A percentile compares a stretch with the other conserved stretches of the same genome.
phyloP scores from a whole-genome alignment of 1,140 invertebrate genomes.

The Tetramorium alpestre region DNA sequence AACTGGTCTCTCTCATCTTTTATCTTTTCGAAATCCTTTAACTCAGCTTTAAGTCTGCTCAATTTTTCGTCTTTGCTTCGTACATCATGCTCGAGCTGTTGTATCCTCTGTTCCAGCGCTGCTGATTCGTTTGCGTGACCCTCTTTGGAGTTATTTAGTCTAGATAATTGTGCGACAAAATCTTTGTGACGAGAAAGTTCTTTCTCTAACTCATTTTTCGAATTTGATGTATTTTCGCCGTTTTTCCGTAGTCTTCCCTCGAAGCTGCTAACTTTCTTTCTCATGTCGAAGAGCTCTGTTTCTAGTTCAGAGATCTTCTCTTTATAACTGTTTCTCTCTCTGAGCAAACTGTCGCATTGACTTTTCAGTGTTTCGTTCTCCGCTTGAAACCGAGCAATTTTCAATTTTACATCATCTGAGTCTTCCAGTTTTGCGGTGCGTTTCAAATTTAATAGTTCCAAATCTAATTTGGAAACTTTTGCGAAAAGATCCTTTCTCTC shows the following conservation, averaged over 20 bases:
- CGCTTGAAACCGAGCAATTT: conserved; percentile 65
- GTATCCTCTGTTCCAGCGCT: conserved; percentile 72
- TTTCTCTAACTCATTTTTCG: conserved; percentile 73
- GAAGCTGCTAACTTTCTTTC: conserved; percentile 65
- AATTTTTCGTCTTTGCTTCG: conserved; percentile 75
- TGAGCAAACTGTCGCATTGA: conserved; percentile 74
- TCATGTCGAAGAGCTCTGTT: conserved; percentile 74
- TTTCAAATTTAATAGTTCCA: conserved; percentile 69
- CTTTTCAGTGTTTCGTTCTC: conserved; percentile 75
- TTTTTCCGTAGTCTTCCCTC: conserved; percentile 72
- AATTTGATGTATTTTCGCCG: conserved; percentile 51
- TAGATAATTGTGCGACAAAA: conserved; percentile 67
- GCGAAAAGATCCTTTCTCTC: conserved; percentile 73
- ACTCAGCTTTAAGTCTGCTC: conserved; percentile 37
- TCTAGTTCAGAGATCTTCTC: conserved; percentile 78
- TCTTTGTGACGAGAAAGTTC: conserved; percentile 77
- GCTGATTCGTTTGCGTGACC: conserved; percentile 61
- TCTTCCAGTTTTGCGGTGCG: conserved; percentile 66
- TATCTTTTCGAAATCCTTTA: conserved; percentile 78
- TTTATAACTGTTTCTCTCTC: conserved; percentile 73
- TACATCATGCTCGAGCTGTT: conserved; percentile 78
- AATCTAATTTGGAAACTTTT: conserved; percentile 72
- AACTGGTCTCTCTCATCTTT: conserved; percentile 80
- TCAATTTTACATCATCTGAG: conserved; percentile 68
- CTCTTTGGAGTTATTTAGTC: conserved; percentile 71